phyloP scores from a whole-genome alignment of 2,888 invertebrate genomes.

The Cheilosia impressa region DNA sequence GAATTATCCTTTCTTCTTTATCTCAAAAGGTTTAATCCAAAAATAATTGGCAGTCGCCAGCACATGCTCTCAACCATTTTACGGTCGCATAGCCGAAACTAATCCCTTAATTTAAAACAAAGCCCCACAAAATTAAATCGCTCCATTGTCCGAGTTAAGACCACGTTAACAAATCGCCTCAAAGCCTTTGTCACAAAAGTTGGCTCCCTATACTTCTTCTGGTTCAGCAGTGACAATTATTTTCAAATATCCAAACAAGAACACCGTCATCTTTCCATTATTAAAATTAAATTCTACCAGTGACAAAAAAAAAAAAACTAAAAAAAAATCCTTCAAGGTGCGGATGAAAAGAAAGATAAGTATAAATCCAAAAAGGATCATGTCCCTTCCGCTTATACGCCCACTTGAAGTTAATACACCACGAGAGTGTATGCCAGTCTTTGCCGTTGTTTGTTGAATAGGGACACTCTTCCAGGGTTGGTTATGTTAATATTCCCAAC shows the following conservation, averaged over 20 bases:
- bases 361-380: slow-evolving; percentile 56
- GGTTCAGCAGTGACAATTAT: slow-evolving; percentile 49
- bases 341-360: slow-evolving; percentile 19
- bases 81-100: slow-evolving; percentile 6
- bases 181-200: slow-evolving; percentile 49
- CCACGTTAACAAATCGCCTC: slow-evolving; percentile 60
- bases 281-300: slow-evolving; percentile 49
- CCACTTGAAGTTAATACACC: slow-evolving; percentile 29
- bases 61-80: slow-evolving; percentile 7
- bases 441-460: slow-evolving; percentile 38
- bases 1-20: not conserved
- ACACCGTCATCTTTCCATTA: slow-evolving; percentile 44
- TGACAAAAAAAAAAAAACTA: not conserved
- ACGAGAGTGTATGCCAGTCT: not conserved
- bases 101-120: slow-evolving; percentile 50
- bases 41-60: slow-evolving; percentile 13
- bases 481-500: slow-evolving; percentile 52
- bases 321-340: slow-evolving; percentile 18
- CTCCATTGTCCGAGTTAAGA: slow-evolving; percentile 58
- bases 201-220: not conserved
- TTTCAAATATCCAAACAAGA: slow-evolving; percentile 64
- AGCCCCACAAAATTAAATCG: slow-evolving; percentile 38
- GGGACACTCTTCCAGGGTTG: slow-evolving; percentile 28
- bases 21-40: not conserved
- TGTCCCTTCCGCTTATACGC: slow-evolving; percentile 34